Evolutionary conservation across 2,113 vertebrate genomes (phyloP).

Genomic region (Symphodus melops): DNA sequence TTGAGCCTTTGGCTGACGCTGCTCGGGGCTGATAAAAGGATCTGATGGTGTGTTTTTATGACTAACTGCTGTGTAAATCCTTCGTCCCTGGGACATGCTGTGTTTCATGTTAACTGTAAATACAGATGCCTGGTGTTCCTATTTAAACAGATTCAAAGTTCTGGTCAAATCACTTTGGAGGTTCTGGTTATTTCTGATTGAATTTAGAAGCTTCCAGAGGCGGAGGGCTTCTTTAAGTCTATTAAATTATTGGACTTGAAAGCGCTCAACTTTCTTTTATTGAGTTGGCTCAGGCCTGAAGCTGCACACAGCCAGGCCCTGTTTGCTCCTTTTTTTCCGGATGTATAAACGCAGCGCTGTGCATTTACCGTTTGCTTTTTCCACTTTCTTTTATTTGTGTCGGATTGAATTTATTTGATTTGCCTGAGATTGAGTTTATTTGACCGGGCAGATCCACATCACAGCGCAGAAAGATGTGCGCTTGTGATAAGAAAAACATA

Average conservation of each 20-base stretch:
- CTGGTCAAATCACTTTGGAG: conserved; percentile 53
- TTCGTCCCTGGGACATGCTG: not conserved
- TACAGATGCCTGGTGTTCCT: conserved; percentile 43
- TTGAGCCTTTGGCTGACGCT: not conserved
- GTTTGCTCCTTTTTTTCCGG: conserved; percentile 58
- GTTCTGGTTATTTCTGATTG: conserved; percentile 69
- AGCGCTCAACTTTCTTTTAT: conserved; percentile 77
- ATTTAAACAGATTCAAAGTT: conserved; percentile 56
- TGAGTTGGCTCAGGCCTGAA: conserved; percentile 69
- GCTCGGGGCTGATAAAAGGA: conserved; percentile 4
- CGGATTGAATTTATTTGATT: conserved; percentile 6
- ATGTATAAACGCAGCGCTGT: conserved; percentile 34
- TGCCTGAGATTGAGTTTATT: not conserved
- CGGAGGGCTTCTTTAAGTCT: conserved; percentile 71
- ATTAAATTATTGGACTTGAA: conserved; percentile 78
- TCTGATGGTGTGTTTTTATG: conserved; percentile 21
- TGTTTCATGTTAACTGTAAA: conserved; percentile 23
- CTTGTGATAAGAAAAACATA: not conserved
- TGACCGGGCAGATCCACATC: not conserved
- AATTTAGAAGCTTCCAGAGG: conserved; percentile 72
- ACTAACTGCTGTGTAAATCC: conserved; percentile 25
- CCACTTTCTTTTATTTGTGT: not conserved
- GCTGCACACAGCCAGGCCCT: conserved; percentile 49
- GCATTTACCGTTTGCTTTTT: not conserved
- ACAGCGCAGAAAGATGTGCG: not conserved